A percentile compares a stretch with the other conserved stretches of the same genome.
Conservation (phyloP, 2,113 vertebrate species). For the Xenopus tropicalis region DNA sequence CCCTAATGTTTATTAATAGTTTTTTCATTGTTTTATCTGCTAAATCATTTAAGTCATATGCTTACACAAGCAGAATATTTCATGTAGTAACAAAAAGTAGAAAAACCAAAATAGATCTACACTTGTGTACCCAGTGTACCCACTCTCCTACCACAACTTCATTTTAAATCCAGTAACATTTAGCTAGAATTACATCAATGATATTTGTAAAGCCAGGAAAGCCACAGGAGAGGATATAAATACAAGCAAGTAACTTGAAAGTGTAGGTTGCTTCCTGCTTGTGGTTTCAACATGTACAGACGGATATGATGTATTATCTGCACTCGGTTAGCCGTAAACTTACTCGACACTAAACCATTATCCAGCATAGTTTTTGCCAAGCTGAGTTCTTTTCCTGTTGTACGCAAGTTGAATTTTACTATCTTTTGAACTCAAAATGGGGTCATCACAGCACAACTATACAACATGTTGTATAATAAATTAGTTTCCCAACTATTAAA, state of each 20-base stretch:
- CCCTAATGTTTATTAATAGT: no score
- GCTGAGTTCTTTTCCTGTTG: constrained; percentile 27
- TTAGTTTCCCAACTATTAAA: no score
- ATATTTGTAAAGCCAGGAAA: constrained; percentile 24
- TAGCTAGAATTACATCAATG: constrained; percentile 8
- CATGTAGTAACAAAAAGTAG: background rate
- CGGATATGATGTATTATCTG: constrained; percentile 39
- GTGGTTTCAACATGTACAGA: constrained; percentile 28
- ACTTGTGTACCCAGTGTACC: background rate
- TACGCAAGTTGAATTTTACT: constrained; percentile 10
- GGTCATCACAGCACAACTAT: background rate
- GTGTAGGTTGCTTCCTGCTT: constrained; percentile 36
- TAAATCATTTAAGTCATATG: background rate
- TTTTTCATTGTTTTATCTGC: no score
- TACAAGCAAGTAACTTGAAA: constrained; percentile 5
- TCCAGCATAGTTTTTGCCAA: constrained; percentile 26
- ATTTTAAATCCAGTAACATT: constrained; percentile 26
- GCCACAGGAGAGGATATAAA: constrained; percentile 36
- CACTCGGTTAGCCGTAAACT: constrained; percentile 23
- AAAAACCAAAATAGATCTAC: constrained; percentile 13
- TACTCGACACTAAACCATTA: constrained; percentile 32
- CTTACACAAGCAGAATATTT: background rate
- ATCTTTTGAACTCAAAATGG: constrained; percentile 17
- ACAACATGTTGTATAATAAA: no score
- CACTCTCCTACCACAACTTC: background rate